Evolutionary conservation across 2,797 vertebrate species (phyloP), one percentile per base, ranked within the genome.

Genomic region (Pangasius larnaudii): DNA sequence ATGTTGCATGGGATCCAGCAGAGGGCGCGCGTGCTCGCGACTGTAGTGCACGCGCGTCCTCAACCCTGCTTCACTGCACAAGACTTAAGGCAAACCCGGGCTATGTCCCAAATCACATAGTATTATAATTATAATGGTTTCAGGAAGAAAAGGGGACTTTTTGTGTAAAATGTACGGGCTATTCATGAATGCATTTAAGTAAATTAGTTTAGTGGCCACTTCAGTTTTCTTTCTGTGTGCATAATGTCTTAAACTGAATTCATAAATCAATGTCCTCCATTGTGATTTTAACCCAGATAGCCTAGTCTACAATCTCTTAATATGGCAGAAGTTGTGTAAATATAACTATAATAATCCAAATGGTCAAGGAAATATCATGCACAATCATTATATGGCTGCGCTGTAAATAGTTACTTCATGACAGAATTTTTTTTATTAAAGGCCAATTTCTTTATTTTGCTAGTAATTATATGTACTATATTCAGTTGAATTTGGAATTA

Each of bases 21-120:
- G 84, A 88, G 69, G 89, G 85, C 56, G 77, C 75, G 67, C 77
- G 42, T 53, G 84, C 49, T 71, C 33, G 53, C 33, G 36, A 63
- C 74, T 88, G 61, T 30, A 36, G 30, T 79, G 30, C 51, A 58
- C 8, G 53, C 51, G 77, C 77, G 58, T 9, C 13, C 36, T 61
- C 36, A 18, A n/a, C 9, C 36, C 58, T 39, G 77, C 77, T 36
- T 36, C 30, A 36, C 77, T 79, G 19, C 53, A 79, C n/a, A 14
- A 78, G 75, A 9, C 49, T 51, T 19, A 39, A 58, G 24, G 33
- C 19, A 13, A 39, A 36, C 53, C 77, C 53, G 79, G 58, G 58
- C 79, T 81, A 5, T 49, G 80, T 63, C 59, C 82, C 46, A 69
- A 51, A 84, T 51, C 14, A 27, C 59, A 65, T 46, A 30, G 19